Conservation (phyloP, 2,888 invertebrate genomes). For the Pilophorus perplexus region DNA sequence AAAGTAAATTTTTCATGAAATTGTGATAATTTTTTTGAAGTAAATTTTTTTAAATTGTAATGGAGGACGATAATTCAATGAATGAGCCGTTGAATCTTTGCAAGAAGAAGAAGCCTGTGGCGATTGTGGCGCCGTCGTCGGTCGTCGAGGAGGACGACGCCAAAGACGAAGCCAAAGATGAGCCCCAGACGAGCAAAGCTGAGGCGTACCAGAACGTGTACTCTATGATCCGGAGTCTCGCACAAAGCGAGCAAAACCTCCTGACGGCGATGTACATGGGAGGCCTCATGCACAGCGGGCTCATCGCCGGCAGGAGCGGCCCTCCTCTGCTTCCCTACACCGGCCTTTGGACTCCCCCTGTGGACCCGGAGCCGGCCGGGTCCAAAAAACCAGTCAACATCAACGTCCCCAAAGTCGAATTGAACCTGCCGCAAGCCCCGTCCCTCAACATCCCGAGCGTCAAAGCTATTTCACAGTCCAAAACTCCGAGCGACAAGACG, state of each 20-base stretch:
- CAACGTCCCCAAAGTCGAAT: constrained; percentile 37
- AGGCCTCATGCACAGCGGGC: constrained; percentile 46
- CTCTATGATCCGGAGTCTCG: constrained; percentile 54
- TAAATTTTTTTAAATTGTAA: constrained; percentile 10
- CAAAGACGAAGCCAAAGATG: constrained; percentile 46
- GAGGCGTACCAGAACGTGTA: constrained; percentile 50
- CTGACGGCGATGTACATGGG: constrained; percentile 56
- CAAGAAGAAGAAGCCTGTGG: constrained; percentile 57
- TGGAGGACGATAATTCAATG: constrained; percentile 47
- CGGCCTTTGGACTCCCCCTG: constrained; percentile 28
- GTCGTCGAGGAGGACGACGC: constrained; percentile 48
- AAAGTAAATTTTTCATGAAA: constrained; percentile 26
- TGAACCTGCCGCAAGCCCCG: constrained; percentile 31
- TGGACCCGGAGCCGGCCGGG: constrained; percentile 31
- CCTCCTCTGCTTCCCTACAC: constrained; percentile 22
- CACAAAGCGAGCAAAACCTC: constrained; percentile 54
- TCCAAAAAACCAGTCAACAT: constrained; percentile 6
- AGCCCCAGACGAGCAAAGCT: constrained; percentile 48
- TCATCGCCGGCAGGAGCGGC: constrained; percentile 26
- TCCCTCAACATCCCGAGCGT: constrained; percentile 43
- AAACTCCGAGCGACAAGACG: constrained; percentile 21
- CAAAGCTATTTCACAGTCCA: constrained; percentile 22
- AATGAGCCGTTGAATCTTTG: constrained; percentile 59
- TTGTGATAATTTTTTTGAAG: constrained; percentile 33
- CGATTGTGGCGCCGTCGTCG: constrained; percentile 57